Percentiles rank a stretch among this genome's conserved stretches.
Evolutionary conservation across 2,797 vertebrate species (phyloP).

Genomic region (Tolypeutes matacus): DNA sequence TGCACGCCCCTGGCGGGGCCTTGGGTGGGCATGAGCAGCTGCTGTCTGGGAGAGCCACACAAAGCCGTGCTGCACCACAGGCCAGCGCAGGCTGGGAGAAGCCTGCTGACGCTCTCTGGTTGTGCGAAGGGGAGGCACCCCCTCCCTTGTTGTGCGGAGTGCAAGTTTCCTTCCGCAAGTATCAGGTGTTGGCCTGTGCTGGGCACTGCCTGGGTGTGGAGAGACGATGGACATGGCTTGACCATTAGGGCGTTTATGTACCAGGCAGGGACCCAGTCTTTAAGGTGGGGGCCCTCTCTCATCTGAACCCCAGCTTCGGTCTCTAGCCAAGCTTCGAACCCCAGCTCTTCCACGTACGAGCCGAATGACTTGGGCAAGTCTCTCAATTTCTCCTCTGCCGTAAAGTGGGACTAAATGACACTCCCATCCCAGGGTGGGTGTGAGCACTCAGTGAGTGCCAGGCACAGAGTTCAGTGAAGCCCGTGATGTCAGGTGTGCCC

Average conservation of each 20-base stretch:
- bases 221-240: accelerated
- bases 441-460: not conserved
- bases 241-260: not conserved
- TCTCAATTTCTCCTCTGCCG: accelerated
- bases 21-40: not conserved
- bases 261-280: not conserved
- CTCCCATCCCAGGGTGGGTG: accelerated
- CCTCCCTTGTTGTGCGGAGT: not conserved
- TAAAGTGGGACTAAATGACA: too few species aligned
- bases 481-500: too few species aligned
- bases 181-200: not conserved
- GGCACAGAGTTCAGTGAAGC: not conserved
- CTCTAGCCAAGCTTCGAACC: not conserved
- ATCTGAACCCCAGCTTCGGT: not conserved
- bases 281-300: not conserved
- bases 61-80: not conserved
- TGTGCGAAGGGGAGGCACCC: not conserved
- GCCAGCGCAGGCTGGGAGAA: not conserved
- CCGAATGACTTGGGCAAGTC: not conserved
- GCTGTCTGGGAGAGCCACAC: not conserved
- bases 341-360: not conserved
- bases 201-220: not conserved
- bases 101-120: not conserved
- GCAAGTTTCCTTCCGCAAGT: not conserved
- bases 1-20: not conserved